Evolutionary conservation across 2,888 invertebrate species (phyloP).

Genomic region (Ophonus ardosiacus): DNA sequence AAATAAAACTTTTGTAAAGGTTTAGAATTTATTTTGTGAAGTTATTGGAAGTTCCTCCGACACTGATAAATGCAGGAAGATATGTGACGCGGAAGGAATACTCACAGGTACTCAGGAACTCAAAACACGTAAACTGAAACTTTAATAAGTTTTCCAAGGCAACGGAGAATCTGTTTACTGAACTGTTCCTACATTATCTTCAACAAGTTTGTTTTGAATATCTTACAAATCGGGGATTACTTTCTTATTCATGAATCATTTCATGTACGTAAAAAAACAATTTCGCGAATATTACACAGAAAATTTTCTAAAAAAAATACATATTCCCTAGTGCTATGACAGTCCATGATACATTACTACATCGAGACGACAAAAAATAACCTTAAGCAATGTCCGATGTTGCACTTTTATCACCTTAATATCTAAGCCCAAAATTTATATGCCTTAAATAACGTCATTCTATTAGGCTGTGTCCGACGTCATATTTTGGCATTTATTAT

Average conservation of each 20-base stretch:
- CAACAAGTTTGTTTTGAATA: conserved; percentile 1
- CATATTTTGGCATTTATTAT: too few relatives aligned
- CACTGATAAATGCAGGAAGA: background rate
- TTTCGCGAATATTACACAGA: too few relatives aligned
- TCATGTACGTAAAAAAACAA: too few relatives aligned
- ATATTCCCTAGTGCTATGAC: too few relatives aligned
- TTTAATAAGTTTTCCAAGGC: conserved; percentile 27
- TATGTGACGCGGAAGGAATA: conserved; percentile 8
- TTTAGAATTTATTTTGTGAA: background rate
- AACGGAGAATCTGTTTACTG: conserved; percentile 26
- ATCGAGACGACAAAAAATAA: too few relatives aligned
- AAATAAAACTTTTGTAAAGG: background rate
- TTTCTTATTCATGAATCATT: background rate
- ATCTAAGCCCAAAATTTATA: too few relatives aligned
- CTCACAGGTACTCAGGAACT: background rate
- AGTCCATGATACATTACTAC: too few relatives aligned
- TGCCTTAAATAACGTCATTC: too few relatives aligned
- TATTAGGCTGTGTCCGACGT: too few relatives aligned
- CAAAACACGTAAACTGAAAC: conserved; percentile 30
- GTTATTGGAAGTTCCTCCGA: background rate
- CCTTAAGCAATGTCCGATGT: too few relatives aligned
- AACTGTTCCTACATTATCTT: conserved; percentile 2
- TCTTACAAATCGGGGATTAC: conserved; percentile 9
- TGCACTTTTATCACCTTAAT: too few relatives aligned
- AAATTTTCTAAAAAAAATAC: too few relatives aligned